phyloP scores from a whole-genome alignment of 2,888 invertebrate species.

The Hipparchia sbordonii region DNA sequence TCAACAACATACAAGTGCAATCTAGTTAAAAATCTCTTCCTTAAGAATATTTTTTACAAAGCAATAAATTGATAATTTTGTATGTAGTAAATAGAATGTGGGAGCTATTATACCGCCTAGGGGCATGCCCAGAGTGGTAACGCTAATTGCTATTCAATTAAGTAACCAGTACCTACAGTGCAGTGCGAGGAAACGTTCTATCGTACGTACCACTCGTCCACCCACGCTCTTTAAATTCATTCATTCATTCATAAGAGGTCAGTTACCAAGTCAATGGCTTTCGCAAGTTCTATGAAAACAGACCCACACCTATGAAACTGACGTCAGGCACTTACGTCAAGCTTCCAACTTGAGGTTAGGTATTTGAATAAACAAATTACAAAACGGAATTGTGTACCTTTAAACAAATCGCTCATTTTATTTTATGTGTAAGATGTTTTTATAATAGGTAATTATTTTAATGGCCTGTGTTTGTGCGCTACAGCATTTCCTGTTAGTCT shows the following conservation, averaged over 20 bases:
- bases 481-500: not conserved
- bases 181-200: slow-evolving; percentile 1
- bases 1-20: not conserved
- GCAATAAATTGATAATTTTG: not conserved
- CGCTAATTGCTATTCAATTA: slow-evolving; percentile 11
- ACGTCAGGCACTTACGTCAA: slow-evolving; percentile 1
- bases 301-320: slow-evolving; percentile 1
- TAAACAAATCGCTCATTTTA: no score
- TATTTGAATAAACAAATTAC: not conserved
- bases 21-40: not conserved
- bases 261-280: slow-evolving; percentile 20
- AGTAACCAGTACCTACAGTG: not conserved
- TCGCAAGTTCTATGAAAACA: slow-evolving; percentile 12
- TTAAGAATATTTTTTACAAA: not conserved
- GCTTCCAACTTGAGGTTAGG: not conserved
- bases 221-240: slow-evolving; percentile 14
- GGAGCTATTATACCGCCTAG: not conserved
- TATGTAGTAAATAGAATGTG: not conserved
- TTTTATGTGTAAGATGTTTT: no score
- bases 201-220: not conserved
- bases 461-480: not conserved
- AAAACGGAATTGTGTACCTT: not conserved
- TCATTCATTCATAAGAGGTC: slow-evolving; percentile 18
- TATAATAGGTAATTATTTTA: no score
- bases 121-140: not conserved